Conservation (phyloP, 2,888 invertebrate species). For the Pyrocoelia pectoralis region DNA sequence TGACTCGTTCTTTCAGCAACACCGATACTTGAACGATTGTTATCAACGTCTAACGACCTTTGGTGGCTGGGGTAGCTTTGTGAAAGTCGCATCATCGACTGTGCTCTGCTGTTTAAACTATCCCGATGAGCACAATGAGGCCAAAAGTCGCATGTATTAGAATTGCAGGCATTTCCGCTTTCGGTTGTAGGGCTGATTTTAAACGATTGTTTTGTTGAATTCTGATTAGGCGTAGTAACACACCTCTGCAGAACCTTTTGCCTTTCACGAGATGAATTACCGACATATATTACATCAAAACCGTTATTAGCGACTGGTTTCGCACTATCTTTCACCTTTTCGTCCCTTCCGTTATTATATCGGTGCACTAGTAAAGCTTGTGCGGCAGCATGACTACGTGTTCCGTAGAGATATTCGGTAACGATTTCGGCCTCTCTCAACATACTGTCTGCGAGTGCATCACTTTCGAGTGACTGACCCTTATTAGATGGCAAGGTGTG, state of each 20-base stretch:
- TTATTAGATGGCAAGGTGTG: conserved; percentile 24
- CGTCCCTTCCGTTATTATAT: conserved; percentile 52
- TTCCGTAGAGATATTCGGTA: conserved; percentile 65
- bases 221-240: conserved; percentile 59
- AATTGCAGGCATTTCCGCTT: conserved; percentile 60
- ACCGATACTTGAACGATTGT: conserved; percentile 20
- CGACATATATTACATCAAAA: conserved; percentile 55
- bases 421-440: conserved; percentile 66
- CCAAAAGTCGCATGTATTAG: conserved; percentile 70
- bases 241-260: conserved; percentile 61
- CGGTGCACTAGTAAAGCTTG: conserved; percentile 61
- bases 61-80: conserved; percentile 66
- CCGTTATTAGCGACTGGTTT: conserved; percentile 51
- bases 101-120: conserved; percentile 47
- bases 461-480: conserved; percentile 41
- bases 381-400: conserved; percentile 62
- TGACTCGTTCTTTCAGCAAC: conserved; percentile 33
- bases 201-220: conserved; percentile 47
- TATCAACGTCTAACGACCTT: conserved; percentile 54
- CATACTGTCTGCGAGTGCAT: conserved; percentile 59
- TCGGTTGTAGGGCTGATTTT: conserved; percentile 45
- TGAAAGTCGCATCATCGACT: conserved; percentile 60
- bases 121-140: conserved; percentile 66
- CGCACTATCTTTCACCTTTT: conserved; percentile 46
- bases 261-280: conserved; percentile 53